Conservation (phyloP, 92 coral and sea anemone genomes). For the Siderastrea siderea region DNA sequence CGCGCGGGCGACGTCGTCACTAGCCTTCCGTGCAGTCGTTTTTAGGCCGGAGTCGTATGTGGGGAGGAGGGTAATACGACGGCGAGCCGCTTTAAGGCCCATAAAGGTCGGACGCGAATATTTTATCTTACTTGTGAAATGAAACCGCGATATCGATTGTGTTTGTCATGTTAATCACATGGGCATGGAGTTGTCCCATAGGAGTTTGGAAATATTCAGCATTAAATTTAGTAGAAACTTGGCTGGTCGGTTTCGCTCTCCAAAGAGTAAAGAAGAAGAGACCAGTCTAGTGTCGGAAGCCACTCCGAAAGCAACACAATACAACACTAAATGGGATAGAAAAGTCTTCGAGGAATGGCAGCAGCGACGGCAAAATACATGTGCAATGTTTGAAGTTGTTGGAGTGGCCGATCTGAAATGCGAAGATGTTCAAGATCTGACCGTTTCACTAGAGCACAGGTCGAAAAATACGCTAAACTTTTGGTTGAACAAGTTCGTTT, state of each 20-base stretch:
- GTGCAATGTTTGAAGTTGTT: conserved; percentile 40
- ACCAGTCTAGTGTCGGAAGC: neutral
- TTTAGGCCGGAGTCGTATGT: too few relatives aligned
- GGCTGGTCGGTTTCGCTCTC: conserved; percentile 45
- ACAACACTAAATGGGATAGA: conserved; percentile 38
- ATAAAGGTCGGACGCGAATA: neutral
- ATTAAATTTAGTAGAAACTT: conserved; percentile 15
- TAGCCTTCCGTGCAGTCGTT: too few relatives aligned
- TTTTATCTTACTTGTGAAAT: neutral
- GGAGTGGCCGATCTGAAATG: conserved; percentile 39
- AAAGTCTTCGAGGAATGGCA: conserved; percentile 41
- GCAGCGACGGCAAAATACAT: conserved; percentile 47
- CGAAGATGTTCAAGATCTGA: conserved; percentile 9
- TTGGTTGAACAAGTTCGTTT: too few relatives aligned
- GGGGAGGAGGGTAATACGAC: too few relatives aligned
- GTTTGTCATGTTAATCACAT: conserved; percentile 38
- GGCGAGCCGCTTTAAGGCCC: neutral
- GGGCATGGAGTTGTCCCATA: conserved; percentile 44
- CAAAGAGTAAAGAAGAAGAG: conserved; percentile 41
- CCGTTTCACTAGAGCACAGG: conserved; percentile 36
- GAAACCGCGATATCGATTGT: neutral
- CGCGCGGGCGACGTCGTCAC: too few relatives aligned
- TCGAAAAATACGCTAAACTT: neutral
- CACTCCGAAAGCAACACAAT: too few relatives aligned
- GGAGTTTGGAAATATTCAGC: neutral